These are phyloP conservation scores for Ypsolopha scabrella DNA, from an alignment of 2,888 invertebrate genomes.

Conservation along the genomic window DNA sequence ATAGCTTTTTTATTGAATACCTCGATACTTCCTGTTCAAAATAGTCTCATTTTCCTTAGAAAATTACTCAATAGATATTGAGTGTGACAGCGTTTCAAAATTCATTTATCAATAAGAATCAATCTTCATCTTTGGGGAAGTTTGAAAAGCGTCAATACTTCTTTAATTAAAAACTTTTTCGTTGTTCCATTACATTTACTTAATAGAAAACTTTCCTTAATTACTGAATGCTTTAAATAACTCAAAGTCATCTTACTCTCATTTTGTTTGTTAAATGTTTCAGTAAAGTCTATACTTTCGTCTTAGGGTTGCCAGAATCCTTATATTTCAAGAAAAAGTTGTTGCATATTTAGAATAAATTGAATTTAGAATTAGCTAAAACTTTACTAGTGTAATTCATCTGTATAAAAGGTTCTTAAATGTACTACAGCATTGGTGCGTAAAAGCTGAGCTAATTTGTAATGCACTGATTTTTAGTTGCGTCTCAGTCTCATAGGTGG, in stretches of 20 bases:
- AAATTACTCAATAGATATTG: too few species aligned
- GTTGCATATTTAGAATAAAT: neutral
- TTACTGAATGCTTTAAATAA: constrained; percentile 32
- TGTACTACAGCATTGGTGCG: too few species aligned
- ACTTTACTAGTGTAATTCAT: too few species aligned
- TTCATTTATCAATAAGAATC: constrained; percentile 19
- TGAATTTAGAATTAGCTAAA: too few species aligned
- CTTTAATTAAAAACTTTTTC: constrained; percentile 43
- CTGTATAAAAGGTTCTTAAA: too few species aligned
- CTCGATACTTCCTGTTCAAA: too few species aligned
- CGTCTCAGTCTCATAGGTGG: too few species aligned
- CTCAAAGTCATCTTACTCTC: constrained; percentile 24
- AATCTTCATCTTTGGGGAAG: constrained; percentile 23
- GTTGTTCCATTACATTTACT: constrained; percentile 16
- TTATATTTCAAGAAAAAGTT: neutral
- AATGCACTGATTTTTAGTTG: too few species aligned
- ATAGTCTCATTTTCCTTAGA: too few species aligned
- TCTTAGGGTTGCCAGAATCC: neutral
- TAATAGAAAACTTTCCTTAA: constrained; percentile 24
- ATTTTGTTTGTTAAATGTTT: constrained; percentile 17
- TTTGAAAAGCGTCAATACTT: constrained; percentile 35
- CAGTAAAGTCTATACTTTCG: constrained; percentile 5
- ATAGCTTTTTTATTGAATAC: too few species aligned
- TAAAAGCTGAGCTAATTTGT: too few species aligned
- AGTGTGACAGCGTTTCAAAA: neutral